Evolutionary conservation across 2,113 vertebrate species (phyloP).

Genomic region (Clinocottus analis): DNA sequence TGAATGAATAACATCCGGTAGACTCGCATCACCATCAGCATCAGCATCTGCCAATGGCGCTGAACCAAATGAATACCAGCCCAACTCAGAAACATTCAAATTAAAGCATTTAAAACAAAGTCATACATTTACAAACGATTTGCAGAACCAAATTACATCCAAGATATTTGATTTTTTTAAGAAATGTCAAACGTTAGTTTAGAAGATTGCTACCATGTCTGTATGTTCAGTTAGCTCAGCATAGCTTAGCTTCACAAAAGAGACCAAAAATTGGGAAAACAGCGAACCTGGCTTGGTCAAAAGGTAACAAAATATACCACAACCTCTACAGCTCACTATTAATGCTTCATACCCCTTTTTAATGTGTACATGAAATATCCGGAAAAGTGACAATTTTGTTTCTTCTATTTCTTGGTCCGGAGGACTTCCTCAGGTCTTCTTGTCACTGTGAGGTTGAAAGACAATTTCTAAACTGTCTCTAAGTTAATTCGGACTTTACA

Average conservation of each 20-base stretch:
- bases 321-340: neutral
- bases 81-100: neutral
- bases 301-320: neutral
- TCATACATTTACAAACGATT: neutral
- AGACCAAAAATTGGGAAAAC: neutral
- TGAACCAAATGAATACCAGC: constrained; percentile 1
- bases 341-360: neutral
- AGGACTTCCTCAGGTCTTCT: constrained; percentile 5
- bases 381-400: neutral
- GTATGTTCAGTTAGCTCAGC: neutral
- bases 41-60: neutral
- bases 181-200: neutral
- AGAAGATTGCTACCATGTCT: neutral
- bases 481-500: neutral
- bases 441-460: neutral
- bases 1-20: neutral
- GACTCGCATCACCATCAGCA: constrained; percentile 3
- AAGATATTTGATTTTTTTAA: neutral
- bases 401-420: neutral
- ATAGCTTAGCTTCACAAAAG: neutral
- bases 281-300: neutral
- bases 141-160: neutral
- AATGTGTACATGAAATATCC: neutral
- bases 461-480: neutral
- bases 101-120: neutral